A percentile compares a stretch with the other conserved stretches of the same genome.
Conservation (phyloP, 2,797 vertebrate species). For the Hafferia zeledoni region DNA sequence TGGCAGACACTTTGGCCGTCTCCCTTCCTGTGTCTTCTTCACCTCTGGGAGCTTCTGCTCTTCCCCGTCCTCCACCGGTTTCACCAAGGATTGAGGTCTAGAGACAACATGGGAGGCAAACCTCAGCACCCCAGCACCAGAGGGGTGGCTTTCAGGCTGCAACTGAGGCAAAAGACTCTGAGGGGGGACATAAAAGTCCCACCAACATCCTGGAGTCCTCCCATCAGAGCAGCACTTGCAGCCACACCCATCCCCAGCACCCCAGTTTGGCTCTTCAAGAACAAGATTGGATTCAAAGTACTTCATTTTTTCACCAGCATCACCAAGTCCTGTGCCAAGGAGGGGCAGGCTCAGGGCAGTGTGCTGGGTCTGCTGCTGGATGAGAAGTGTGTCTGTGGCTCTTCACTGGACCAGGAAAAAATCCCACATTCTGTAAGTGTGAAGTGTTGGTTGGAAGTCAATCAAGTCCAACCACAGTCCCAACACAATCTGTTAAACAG, state of each 20-base stretch:
- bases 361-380: neutral
- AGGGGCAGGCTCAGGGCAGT: neutral
- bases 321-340: neutral
- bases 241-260: neutral
- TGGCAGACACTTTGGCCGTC: constrained; percentile 68
- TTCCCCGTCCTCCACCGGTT: neutral
- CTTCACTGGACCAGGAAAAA: neutral
- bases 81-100: constrained; percentile 10
- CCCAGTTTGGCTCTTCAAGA: neutral
- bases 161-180: neutral
- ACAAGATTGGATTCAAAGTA: neutral
- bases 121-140: neutral
- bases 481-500: neutral
- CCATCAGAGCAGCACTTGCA: neutral
- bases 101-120: neutral
- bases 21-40: constrained; percentile 78
- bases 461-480: neutral
- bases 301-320: neutral
- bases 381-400: neutral
- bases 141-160: neutral
- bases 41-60: constrained; percentile 75
- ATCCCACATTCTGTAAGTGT: neutral
- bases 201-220: neutral
- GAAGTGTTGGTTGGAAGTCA: neutral
- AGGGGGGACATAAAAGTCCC: neutral